phyloP scores from a whole-genome alignment of 2,888 invertebrate species.

The Sminthurinus aureus region DNA sequence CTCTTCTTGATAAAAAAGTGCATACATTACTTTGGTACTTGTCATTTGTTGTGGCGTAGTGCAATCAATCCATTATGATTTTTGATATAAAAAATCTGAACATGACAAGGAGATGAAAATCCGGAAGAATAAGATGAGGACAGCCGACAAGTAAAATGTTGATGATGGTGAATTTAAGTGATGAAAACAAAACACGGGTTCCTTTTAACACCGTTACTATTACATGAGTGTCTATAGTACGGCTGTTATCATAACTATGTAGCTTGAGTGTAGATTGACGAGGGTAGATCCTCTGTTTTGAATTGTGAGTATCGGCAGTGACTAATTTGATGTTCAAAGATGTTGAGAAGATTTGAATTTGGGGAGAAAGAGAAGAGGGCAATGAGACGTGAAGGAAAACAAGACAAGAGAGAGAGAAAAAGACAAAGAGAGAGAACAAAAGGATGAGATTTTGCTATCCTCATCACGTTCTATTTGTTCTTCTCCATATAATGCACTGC shows the following conservation, averaged over 20 bases:
- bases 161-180: not conserved
- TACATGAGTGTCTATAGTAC: not conserved
- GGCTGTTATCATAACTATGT: not conserved
- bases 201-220: not conserved
- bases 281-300: too few species aligned
- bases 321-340: conserved; percentile 39
- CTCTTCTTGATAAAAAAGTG: too few species aligned
- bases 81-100: too few species aligned
- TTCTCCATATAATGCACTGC: conserved; percentile 17
- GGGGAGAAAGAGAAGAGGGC: conserved; percentile 6
- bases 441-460: conserved; percentile 48
- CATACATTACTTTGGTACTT: too few species aligned
- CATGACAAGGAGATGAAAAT: too few species aligned
- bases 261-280: too few species aligned
- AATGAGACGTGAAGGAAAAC: conserved; percentile 25
- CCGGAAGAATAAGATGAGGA: too few species aligned
- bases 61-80: too few species aligned
- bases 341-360: conserved; percentile 23
- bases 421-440: conserved; percentile 4
- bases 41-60: too few species aligned
- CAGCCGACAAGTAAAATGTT: too few species aligned
- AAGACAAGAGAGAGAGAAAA: conserved; percentile 10
- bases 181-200: not conserved
- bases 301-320: conserved; percentile 35
- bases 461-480: conserved; percentile 51